These are phyloP conservation scores for Pocota personata DNA, from an alignment of 2,888 invertebrate species.

Conservation along the genomic window DNA sequence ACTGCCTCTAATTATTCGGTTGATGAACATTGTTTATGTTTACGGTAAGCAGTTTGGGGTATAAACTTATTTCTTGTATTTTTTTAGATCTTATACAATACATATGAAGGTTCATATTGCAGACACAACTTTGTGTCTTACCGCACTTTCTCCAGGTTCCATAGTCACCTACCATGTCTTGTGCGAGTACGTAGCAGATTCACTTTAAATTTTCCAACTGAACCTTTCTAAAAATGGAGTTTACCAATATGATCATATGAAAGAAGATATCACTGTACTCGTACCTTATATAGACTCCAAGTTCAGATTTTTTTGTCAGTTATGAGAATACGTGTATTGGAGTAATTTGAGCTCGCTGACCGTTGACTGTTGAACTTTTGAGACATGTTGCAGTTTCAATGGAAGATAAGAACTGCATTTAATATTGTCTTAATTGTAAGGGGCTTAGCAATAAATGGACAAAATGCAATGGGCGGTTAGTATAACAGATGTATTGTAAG, in stretches of 20 bases:
- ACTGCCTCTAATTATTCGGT: conserved; percentile 63
- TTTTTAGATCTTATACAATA: conserved; percentile 11
- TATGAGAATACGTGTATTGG: neutral
- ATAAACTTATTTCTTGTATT: conserved; percentile 33
- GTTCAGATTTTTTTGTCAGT: neutral
- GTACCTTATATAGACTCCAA: too few species aligned
- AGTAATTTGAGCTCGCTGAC: neutral
- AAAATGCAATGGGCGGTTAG: too few species aligned
- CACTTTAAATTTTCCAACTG: neutral
- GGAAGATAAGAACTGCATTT: too few species aligned
- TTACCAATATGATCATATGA: neutral
- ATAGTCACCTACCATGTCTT: conserved; percentile 29
- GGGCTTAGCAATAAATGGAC: too few species aligned
- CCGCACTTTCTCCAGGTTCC: conserved; percentile 47
- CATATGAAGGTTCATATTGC: conserved; percentile 27
- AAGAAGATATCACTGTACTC: neutral
- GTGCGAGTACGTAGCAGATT: conserved; percentile 15
- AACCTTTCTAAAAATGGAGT: conserved; percentile 1
- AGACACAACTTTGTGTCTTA: conserved; percentile 14
- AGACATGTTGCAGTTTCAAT: too few species aligned
- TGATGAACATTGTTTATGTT: conserved; percentile 64
- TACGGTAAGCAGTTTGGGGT: conserved; percentile 48
- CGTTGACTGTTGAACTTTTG: neutral
- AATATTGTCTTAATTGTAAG: too few species aligned
- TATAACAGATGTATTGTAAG: too few species aligned